phyloP scores from a whole-genome alignment of 1,140 invertebrate genomes.

The Drusus annulatus region DNA sequence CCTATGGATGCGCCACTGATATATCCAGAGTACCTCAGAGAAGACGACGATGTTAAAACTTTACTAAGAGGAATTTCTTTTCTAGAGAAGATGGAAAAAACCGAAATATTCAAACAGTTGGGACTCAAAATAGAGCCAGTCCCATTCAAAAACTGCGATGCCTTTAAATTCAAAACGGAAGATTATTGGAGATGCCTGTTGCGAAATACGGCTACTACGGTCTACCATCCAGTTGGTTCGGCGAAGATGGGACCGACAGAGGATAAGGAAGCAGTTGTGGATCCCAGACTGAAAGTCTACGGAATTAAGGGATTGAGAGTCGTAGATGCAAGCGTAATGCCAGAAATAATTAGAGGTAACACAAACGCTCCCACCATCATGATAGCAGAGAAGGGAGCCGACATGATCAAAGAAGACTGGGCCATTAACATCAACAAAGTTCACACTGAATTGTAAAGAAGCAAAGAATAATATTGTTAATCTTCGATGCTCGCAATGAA shows the following conservation, averaged over 20 bases:
- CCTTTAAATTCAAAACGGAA: conserved; percentile 67
- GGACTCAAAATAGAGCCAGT: conserved; percentile 66
- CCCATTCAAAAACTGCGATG: conserved; percentile 66
- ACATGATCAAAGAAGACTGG: conserved; percentile 79
- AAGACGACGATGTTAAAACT: conserved; percentile 80
- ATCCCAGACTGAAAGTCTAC: conserved; percentile 78
- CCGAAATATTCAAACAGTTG: conserved; percentile 69
- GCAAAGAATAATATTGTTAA: too few species aligned
- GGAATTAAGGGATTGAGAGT: conserved; percentile 81
- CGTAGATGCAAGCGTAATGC: conserved; percentile 87
- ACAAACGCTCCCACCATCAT: conserved; percentile 85
- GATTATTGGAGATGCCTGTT: conserved; percentile 79
- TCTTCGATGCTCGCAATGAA: too few species aligned
- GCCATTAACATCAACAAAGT: background rate
- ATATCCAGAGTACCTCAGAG: conserved; percentile 86
- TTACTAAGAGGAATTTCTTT: conserved; percentile 79
- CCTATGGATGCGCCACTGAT: conserved; percentile 78
- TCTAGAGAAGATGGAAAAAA: conserved; percentile 70
- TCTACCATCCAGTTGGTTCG: conserved; percentile 83
- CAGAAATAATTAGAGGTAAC: conserved; percentile 79
- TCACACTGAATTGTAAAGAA: background rate
- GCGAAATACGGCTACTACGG: conserved; percentile 74
- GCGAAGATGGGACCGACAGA: conserved; percentile 82
- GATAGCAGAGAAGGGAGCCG: conserved; percentile 84
- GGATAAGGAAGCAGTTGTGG: conserved; percentile 78